Conservation (phyloP, 2,113 vertebrate species). For the Indicator indicator region DNA sequence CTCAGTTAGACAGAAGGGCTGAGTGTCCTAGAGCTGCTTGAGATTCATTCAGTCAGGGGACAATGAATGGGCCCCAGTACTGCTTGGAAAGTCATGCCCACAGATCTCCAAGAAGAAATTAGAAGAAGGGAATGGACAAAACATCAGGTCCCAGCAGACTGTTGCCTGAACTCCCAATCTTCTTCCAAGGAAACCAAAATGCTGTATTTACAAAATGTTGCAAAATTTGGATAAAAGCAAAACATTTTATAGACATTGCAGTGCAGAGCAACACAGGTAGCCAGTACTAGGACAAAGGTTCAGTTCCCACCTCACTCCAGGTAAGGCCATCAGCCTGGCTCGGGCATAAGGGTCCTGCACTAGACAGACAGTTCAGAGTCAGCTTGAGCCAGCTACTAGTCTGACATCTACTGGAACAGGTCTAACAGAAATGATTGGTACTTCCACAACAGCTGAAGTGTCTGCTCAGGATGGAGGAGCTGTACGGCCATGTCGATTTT, state of each 20-base stretch:
- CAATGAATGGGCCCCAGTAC: background rate
- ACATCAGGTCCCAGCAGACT: background rate
- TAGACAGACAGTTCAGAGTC: background rate
- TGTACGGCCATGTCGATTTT: background rate
- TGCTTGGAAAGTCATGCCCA: background rate
- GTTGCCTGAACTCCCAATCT: background rate
- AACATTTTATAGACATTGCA: background rate
- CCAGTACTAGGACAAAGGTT: background rate
- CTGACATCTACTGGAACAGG: background rate
- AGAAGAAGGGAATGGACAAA: background rate
- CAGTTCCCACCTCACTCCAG: background rate
- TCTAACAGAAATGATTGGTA: background rate
- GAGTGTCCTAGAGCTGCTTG: background rate
- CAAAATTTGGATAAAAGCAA: background rate
- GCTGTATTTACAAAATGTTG: background rate
- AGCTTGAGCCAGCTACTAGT: background rate
- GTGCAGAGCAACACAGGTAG: background rate
- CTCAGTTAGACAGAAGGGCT: background rate
- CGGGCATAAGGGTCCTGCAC: background rate
- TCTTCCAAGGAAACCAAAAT: background rate
- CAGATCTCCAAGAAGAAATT: background rate
- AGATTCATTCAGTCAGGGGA: background rate
- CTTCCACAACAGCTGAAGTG: background rate
- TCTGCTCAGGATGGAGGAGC: background rate
- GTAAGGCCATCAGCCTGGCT: background rate